Conservation (phyloP, 1,140 invertebrate species). For the Calosoma granatense region DNA sequence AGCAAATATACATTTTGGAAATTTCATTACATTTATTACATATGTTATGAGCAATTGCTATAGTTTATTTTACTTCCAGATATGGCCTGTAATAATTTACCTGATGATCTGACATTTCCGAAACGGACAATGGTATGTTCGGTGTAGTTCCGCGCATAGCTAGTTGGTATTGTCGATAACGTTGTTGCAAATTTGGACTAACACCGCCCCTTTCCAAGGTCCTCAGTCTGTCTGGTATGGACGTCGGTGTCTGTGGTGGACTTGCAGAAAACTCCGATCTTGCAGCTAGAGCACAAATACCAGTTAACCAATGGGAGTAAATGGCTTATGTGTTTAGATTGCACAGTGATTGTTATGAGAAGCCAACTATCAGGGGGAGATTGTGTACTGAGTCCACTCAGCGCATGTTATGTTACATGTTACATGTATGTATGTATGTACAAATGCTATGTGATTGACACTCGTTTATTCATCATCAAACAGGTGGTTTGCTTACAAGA, state of each 20-base stretch:
- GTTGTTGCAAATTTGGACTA: conserved; percentile 42
- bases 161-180: conserved; percentile 53
- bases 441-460: too few relatives aligned
- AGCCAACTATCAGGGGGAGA: neutral
- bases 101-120: conserved; percentile 23
- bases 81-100: neutral
- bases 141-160: conserved; percentile 38
- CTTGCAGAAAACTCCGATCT: conserved; percentile 19
- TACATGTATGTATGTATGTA: too few relatives aligned
- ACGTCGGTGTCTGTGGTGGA: conserved; percentile 12
- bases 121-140: conserved; percentile 26
- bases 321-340: too few relatives aligned
- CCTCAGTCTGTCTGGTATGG: conserved; percentile 9
- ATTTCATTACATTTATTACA: neutral
- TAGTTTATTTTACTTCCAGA: neutral
- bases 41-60: too few relatives aligned
- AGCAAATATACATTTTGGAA: too few relatives aligned
- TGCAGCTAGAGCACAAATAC: conserved; percentile 17
- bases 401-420: too few relatives aligned
- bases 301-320: neutral
- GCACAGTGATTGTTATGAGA: neutral
- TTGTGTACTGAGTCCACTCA: neutral
- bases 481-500: conserved; percentile 6
- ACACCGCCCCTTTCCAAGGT: conserved; percentile 14
- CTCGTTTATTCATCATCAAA: neutral